Conservation (phyloP, 2,888 invertebrate species). For the Epistrophella euchroma region DNA sequence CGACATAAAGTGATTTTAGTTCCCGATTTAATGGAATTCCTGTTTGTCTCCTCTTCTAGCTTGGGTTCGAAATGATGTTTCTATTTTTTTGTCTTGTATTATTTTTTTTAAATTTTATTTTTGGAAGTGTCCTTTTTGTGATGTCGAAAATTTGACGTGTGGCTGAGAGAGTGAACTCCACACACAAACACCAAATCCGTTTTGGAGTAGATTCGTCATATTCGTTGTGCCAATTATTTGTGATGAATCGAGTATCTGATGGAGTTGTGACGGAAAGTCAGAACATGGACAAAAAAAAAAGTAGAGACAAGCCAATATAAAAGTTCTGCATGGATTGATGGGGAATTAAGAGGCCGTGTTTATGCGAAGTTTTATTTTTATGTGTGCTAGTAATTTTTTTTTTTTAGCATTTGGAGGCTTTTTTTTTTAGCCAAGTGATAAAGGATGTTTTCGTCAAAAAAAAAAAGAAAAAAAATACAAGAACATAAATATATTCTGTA, state of each 20-base stretch:
- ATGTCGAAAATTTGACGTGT: conserved; percentile 26
- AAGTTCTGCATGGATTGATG: conserved; percentile 43
- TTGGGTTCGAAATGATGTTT: conserved; percentile 16
- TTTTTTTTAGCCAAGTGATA: conserved; percentile 24
- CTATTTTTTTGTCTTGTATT: conserved; percentile 5
- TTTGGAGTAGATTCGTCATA: conserved; percentile 56
- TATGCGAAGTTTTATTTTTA: conserved; percentile 52
- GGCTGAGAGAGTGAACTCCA: conserved; percentile 22
- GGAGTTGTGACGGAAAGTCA: conserved; percentile 21
- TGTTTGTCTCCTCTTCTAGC: conserved; percentile 12
- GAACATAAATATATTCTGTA: conserved; percentile 9
- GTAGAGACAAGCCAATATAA: conserved; percentile 27
- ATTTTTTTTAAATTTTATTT: conserved; percentile 2
- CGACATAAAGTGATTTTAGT: conserved; percentile 71
- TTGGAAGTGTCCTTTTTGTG: conserved; percentile 26
- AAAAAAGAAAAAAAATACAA: not conserved
- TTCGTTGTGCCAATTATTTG: conserved; percentile 67
- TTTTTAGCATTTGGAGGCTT: not conserved
- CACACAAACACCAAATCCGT: conserved; percentile 23
- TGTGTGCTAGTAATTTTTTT: conserved; percentile 27
- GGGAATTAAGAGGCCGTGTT: conserved; percentile 53
- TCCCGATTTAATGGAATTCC: conserved; percentile 70
- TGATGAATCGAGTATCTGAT: conserved; percentile 42
- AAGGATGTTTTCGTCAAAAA: conserved; percentile 16
- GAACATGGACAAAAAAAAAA: not conserved